Evolutionary conservation across 2,797 vertebrate genomes (phyloP).

Genomic region (Cuculus canorus): DNA sequence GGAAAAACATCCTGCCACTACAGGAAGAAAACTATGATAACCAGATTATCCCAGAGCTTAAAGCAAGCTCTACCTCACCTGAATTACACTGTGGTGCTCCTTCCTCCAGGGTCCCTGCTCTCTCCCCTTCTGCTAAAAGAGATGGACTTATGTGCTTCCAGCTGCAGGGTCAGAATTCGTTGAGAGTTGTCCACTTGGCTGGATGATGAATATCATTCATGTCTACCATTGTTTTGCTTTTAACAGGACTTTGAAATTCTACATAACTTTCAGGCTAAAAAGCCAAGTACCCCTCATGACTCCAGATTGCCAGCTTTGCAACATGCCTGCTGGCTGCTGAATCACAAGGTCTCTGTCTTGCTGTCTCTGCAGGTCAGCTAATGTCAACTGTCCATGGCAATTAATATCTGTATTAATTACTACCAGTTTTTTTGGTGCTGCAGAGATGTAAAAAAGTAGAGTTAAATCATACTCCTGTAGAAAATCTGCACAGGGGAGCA

Average conservation of each 20-base stretch:
- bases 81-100: fast-evolving
- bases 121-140: neutral
- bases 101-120: neutral
- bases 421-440: neutral
- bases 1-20: neutral
- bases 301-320: neutral
- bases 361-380: neutral
- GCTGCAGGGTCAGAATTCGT: neutral
- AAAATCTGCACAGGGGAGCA: neutral
- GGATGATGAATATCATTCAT: fast-evolving
- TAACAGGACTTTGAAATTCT: neutral
- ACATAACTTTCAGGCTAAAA: neutral
- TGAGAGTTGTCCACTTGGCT: fast-evolving
- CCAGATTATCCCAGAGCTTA: neutral
- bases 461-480: neutral
- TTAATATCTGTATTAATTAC: neutral
- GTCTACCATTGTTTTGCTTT: neutral
- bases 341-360: neutral
- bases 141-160: neutral
- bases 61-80: neutral
- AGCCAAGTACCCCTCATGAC: no score
- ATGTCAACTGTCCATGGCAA: no score
- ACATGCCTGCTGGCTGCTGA: neutral
- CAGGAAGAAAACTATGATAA: neutral
- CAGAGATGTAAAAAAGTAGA: neutral